A percentile compares a stretch with the other conserved stretches of the same genome.
These are phyloP conservation scores for Tympanoctomys barrerae DNA, from an alignment of 2,797 vertebrate genomes.

Conservation along the genomic window DNA sequence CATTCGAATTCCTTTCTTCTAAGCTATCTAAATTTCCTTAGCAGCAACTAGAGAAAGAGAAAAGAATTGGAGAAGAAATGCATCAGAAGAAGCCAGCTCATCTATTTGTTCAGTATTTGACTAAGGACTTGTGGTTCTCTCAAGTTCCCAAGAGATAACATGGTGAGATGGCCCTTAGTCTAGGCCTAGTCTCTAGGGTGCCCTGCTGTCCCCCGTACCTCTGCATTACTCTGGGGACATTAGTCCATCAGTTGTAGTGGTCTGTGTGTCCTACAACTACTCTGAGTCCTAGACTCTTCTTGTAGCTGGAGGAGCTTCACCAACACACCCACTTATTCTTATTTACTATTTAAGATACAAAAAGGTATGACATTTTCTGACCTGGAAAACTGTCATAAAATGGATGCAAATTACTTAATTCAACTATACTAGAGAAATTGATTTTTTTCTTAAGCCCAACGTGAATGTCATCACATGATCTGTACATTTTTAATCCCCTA, in stretches of 20 bases:
- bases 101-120: background rate
- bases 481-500: background rate
- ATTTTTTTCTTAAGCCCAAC: background rate
- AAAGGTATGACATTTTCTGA: constrained; percentile 22
- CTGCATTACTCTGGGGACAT: background rate
- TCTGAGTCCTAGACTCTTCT: background rate
- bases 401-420: background rate
- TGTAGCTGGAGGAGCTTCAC: background rate
- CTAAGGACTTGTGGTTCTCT: background rate
- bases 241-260: background rate
- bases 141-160: background rate
- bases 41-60: background rate
- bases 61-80: background rate
- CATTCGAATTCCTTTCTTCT: constrained; percentile 3
- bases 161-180: background rate
- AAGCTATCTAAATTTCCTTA: background rate
- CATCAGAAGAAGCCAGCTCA: background rate
- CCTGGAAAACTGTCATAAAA: background rate
- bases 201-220: background rate
- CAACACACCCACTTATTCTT: background rate
- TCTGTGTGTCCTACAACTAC: background rate
- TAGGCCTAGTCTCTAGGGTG: background rate
- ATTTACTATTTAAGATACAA: background rate
- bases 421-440: background rate
- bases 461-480: background rate